Evolutionary conservation across 2,797 vertebrate genomes (phyloP), one percentile per base, ranked within the genome.

Genomic region (Hozukius guyotensis): DNA sequence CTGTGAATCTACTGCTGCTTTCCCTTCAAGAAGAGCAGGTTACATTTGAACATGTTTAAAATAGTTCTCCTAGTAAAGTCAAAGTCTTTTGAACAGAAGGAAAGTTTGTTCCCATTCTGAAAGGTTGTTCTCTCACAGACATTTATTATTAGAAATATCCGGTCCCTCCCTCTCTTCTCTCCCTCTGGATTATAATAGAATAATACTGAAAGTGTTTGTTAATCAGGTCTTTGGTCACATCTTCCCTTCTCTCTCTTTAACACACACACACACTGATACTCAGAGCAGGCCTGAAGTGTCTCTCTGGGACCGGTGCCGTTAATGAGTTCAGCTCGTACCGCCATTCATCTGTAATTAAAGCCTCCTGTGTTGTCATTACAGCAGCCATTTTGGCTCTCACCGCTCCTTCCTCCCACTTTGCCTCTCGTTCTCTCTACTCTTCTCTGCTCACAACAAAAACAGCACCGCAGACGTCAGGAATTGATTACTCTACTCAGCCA

Each of bases 311-410:
- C 24, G 2, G 73, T 69, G 80, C 76, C 20, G 53, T 80, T 89
- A 92, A 93, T 92, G 84, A 91, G 83, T 89, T 90, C 83, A 88
- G 71, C 76, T 75, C 75, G 1, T 78, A 56, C 83, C 81, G 79
- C 74, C 80, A 22, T 80, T 78, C 72, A 86, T 86, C 83, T 89
- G 91, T 92, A 87, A 92, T 92, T 92, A 93, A 89, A 90, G 46
- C 79, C 75, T 83, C 64, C 61, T 32, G 42, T 77, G 53, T 72
- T 83, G 62, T 88, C 71, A 86, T 91, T 85, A 85, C 81, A 78
- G 84, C 67, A 68, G 72, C 52, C 63, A 13, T 60, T 83, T 73
- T 67, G 55, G 24, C 53, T 82, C 22, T 38, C 5, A 56, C 57
- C 27, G 65, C 34, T 65, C 12, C 34, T 11, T 52, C 5, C 55